These are phyloP conservation scores for Drosophila repleta DNA, from an alignment of 1,140 invertebrate species.

Conservation along the genomic window DNA sequence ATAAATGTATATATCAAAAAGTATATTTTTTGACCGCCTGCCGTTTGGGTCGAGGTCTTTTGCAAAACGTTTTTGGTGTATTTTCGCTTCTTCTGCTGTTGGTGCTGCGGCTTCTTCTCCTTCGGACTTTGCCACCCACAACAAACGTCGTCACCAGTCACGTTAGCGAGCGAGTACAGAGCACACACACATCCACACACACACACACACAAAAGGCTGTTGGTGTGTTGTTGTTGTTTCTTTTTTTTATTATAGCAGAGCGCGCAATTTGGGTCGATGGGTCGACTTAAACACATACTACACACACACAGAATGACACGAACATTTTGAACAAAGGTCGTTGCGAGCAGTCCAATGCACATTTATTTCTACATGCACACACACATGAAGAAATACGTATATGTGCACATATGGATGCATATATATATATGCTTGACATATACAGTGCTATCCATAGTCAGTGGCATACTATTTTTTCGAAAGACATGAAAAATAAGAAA, in stretches of 20 bases:
- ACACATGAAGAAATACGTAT: constrained; percentile 18
- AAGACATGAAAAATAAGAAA: neutral
- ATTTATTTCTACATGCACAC: constrained; percentile 57
- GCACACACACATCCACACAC: constrained; percentile 39
- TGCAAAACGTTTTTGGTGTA: constrained; percentile 24
- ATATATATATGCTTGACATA: constrained; percentile 1
- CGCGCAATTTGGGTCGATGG: constrained; percentile 81
- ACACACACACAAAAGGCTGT: constrained; percentile 23
- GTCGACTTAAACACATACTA: too few species aligned
- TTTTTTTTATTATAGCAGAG: constrained; percentile 69
- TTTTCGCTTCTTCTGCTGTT: constrained; percentile 1
- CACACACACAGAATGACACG: constrained; percentile 9
- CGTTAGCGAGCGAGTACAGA: constrained; percentile 66
- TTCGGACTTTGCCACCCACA: constrained; percentile 46
- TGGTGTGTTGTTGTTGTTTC: constrained; percentile 19
- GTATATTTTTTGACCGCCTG: constrained; percentile 70
- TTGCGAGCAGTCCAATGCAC: constrained; percentile 70
- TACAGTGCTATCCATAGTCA: constrained; percentile 1
- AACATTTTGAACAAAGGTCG: constrained; percentile 75
- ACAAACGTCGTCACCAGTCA: constrained; percentile 78
- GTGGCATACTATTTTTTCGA: neutral
- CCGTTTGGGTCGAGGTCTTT: constrained; percentile 77
- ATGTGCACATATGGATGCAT: neutral
- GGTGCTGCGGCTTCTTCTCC: constrained; percentile 14
- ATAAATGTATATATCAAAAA: neutral